These are phyloP conservation scores for Petaurus breviceps DNA, from an alignment of 2,113 vertebrate genomes.

Conservation along the genomic window DNA sequence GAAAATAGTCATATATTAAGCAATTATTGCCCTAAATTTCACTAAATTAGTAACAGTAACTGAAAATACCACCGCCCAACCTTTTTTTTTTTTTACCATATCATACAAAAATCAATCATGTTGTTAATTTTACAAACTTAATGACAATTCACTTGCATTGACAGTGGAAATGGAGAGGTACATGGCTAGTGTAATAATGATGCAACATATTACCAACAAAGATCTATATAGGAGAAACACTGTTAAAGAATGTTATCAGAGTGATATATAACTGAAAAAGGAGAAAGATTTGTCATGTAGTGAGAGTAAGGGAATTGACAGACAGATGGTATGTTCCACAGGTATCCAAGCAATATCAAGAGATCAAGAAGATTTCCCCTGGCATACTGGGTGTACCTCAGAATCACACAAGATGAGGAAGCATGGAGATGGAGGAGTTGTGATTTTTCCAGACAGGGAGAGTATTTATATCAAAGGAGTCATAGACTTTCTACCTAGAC, in stretches of 20 bases:
- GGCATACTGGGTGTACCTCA: background rate
- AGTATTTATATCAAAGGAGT: background rate
- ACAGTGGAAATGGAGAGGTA: background rate
- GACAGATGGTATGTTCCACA: background rate
- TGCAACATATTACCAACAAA: background rate
- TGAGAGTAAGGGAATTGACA: background rate
- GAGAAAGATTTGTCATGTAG: background rate
- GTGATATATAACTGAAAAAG: background rate
- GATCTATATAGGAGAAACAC: background rate
- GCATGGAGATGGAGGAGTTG: background rate
- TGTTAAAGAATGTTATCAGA: background rate
- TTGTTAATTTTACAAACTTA: background rate
- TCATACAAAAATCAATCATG: background rate
- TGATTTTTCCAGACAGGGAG: background rate
- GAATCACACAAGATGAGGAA: background rate
- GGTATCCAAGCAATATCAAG: background rate
- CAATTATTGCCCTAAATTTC: conserved; percentile 24
- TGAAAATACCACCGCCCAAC: background rate
- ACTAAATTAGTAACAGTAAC: conserved; percentile 3
- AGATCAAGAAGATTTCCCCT: background rate
- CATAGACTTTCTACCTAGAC: background rate
- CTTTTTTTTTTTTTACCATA: background rate
- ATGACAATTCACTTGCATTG: background rate
- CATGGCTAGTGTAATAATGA: too few relatives aligned
- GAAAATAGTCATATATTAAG: background rate